Base-by-base conservation (phyloP, 2,888 invertebrate genomes). In the Drosophila paramelanica region DNA sequence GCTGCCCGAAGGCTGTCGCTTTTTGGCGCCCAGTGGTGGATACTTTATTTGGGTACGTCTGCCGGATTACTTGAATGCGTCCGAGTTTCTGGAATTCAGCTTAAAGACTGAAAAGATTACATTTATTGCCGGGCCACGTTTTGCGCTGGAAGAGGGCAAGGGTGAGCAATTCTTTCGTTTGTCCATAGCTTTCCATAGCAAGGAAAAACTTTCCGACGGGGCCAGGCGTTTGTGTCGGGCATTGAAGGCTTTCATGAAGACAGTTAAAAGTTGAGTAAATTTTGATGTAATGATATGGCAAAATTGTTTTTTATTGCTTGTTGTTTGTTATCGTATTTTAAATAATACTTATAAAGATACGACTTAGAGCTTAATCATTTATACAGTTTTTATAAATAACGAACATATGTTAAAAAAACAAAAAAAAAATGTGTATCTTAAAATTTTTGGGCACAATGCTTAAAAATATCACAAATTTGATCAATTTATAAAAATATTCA, bases 31-130 rank as follows among this genome's bases (percentile, higher is more conserved):
- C 5, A 69, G 84, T 70, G 95, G 95, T 2, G 95, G 95, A 10
- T 95, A 94, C 79, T 95, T 95, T 69, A 88, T 95, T 46, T 95
- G 95, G 95, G 89, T 95, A 52, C 89, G 91, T 67, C 88, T 95
- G 46, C 94, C 94, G 0, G 51, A 70, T 5, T 38, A 74, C 6
- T 73, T 86, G 1, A 91, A 93, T 79, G 92, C 92, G 1, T 49
- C 53, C 1, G 80, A 92, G n/a, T 93, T 94, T 60, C 79, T 93
- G 6, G 73, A 87, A 27, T 93, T 92, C 88, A 92, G 93, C 50
- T 84, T 92, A 65, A 77, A 91, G 17, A 90, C 92, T 7, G 90
- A 92, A 58, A 93, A 93, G 86, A 93, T 94, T 6, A 90, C 88
- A 20, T 93, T 93, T 2, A 92, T 94, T 70, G 90, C 92, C 1